These are phyloP conservation scores for Neotragus moschatus DNA, from an alignment of 2,113 vertebrate genomes.

Conservation along the genomic window DNA sequence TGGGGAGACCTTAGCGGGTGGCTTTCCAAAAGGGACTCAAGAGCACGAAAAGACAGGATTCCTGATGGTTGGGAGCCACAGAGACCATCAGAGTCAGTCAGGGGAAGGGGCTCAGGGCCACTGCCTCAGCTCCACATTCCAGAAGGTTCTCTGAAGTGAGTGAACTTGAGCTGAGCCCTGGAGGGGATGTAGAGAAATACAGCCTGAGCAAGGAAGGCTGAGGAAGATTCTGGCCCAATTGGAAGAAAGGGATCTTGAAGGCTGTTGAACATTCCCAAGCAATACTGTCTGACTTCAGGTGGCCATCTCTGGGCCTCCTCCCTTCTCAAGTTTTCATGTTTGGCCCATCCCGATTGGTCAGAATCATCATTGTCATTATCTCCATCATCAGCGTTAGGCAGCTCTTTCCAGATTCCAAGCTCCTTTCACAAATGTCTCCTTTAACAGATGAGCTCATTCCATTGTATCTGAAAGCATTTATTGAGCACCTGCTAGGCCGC, in stretches of 20 bases:
- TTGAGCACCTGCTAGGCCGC: background rate
- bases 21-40: background rate
- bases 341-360: background rate
- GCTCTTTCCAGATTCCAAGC: background rate
- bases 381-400: background rate
- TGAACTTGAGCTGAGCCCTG: background rate
- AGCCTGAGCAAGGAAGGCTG: background rate
- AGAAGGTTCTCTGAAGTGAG: background rate
- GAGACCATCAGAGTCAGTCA: background rate
- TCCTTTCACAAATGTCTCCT: background rate
- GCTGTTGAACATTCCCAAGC: background rate
- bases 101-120: background rate
- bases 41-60: background rate
- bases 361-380: background rate
- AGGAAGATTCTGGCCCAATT: background rate
- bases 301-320: background rate
- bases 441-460: background rate
- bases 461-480: background rate
- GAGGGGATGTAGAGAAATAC: background rate
- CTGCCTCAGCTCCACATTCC: background rate
- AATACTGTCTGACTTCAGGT: background rate
- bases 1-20: background rate
- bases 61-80: background rate
- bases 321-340: background rate
- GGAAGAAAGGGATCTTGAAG: background rate